phyloP scores from a whole-genome alignment of 2,113 vertebrate genomes.

The Silurus meridionalis region DNA sequence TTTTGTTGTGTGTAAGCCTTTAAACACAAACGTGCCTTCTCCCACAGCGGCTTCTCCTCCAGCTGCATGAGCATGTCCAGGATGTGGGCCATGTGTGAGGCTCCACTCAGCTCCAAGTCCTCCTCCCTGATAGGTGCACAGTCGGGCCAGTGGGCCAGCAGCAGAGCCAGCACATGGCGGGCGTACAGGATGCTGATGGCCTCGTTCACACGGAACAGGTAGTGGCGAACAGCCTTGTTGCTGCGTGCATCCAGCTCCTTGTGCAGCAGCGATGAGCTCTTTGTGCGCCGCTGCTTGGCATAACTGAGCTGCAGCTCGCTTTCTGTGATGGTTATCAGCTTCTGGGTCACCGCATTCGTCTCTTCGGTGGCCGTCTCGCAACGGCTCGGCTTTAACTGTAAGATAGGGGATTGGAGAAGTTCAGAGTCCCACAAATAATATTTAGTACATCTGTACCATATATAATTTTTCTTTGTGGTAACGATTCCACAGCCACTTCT shows the following conservation, averaged over 20 bases:
- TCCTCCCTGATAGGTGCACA: conserved; percentile 83
- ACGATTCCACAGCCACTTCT: neutral
- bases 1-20: neutral
- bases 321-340: conserved; percentile 93
- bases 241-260: conserved; percentile 91
- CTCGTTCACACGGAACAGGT: conserved; percentile 91
- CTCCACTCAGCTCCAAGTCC: conserved; percentile 86
- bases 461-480: neutral
- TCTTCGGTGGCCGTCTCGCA: conserved; percentile 90
- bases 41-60: conserved; percentile 91
- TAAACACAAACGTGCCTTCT: conserved; percentile 78
- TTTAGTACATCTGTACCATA: neutral
- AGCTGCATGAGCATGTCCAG: conserved; percentile 98
- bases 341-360: conserved; percentile 86
- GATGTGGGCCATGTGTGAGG: conserved; percentile 96
- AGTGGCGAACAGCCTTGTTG: conserved; percentile 86
- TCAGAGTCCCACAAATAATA: neutral
- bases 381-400: conserved; percentile 83
- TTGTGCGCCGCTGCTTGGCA: conserved; percentile 90
- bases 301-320: conserved; percentile 93
- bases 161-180: conserved; percentile 86
- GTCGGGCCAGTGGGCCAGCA: conserved; percentile 89
- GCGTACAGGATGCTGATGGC: conserved; percentile 92
- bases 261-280: conserved; percentile 90
- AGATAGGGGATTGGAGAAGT: neutral